phyloP scores from a whole-genome alignment of 1,140 invertebrate genomes.

The Dendroctonus ponderosae region DNA sequence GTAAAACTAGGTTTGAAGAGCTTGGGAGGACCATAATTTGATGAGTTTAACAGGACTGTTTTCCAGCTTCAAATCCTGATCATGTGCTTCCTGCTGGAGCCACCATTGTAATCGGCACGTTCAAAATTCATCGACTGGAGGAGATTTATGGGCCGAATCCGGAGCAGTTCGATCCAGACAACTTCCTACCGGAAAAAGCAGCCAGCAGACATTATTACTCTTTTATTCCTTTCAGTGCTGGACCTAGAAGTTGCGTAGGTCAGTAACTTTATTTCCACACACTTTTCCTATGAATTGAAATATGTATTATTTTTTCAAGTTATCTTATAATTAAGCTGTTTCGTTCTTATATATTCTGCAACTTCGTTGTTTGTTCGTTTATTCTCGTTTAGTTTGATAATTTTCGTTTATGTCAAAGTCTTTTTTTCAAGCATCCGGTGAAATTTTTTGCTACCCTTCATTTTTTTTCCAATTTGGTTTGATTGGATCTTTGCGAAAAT shows the following conservation, averaged over 20 bases:
- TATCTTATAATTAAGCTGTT: too few species aligned
- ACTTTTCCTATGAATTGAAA: too few species aligned
- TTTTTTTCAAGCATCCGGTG: too few species aligned
- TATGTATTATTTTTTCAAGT: too few species aligned
- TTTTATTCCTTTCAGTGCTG: conserved; percentile 61
- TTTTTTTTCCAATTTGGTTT: too few species aligned
- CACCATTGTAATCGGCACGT: conserved; percentile 63
- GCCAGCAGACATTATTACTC: conserved; percentile 60
- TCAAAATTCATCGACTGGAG: conserved; percentile 72
- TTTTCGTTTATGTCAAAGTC: too few species aligned
- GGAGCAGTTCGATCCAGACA: conserved; percentile 66
- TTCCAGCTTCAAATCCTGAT: conserved; percentile 49
- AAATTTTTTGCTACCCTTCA: too few species aligned
- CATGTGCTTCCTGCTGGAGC: conserved; percentile 61
- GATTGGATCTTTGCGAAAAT: too few species aligned
- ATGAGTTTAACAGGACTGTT: not conserved
- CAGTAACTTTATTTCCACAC: conserved; percentile 3
- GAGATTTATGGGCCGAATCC: conserved; percentile 67
- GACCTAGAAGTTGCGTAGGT: conserved; percentile 60
- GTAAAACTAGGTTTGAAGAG: conserved; percentile 58
- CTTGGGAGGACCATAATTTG: not conserved
- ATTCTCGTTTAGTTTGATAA: too few species aligned
- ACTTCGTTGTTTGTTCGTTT: too few species aligned
- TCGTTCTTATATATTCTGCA: too few species aligned
- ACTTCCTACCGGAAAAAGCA: conserved; percentile 82